These are phyloP conservation scores for Pampus argenteus DNA, from an alignment of 2,797 vertebrate genomes.

Conservation along the genomic window DNA sequence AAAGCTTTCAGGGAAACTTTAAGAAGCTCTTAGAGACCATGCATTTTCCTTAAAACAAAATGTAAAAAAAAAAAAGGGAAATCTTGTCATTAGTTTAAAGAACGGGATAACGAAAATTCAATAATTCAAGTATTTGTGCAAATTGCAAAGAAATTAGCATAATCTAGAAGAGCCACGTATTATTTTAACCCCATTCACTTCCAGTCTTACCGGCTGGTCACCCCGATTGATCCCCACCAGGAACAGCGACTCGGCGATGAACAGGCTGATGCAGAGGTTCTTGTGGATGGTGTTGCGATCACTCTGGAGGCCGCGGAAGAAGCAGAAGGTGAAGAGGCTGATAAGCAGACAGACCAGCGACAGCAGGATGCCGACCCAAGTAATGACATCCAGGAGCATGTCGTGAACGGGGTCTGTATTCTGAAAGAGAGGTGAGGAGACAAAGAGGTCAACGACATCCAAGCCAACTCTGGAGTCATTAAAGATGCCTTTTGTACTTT, in stretches of 20 bases:
- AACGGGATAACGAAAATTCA: no score
- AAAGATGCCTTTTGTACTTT: neutral
- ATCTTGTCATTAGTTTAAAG: no score
- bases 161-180: no score
- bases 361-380: slow-evolving; percentile 97
- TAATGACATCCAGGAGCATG: slow-evolving; percentile 96
- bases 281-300: slow-evolving; percentile 99
- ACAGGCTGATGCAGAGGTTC: slow-evolving; percentile 97
- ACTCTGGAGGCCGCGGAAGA: slow-evolving; percentile 97
- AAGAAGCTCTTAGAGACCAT: neutral
- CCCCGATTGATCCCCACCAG: slow-evolving; percentile 96
- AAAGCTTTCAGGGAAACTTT: neutral
- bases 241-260: slow-evolving; percentile 96
- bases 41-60: neutral
- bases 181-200: no score
- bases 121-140: no score
- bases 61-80: no score
- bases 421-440: slow-evolving; percentile 73
- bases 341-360: slow-evolving; percentile 98
- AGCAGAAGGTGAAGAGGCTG: slow-evolving; percentile 99
- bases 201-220: slow-evolving; percentile 92
- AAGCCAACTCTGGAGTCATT: neutral
- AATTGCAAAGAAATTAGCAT: no score
- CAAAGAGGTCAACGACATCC: neutral
- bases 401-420: slow-evolving; percentile 92